These are phyloP conservation scores for Trachelus stipa DNA, from an alignment of 2,888 invertebrate species.

Conservation along the genomic window DNA sequence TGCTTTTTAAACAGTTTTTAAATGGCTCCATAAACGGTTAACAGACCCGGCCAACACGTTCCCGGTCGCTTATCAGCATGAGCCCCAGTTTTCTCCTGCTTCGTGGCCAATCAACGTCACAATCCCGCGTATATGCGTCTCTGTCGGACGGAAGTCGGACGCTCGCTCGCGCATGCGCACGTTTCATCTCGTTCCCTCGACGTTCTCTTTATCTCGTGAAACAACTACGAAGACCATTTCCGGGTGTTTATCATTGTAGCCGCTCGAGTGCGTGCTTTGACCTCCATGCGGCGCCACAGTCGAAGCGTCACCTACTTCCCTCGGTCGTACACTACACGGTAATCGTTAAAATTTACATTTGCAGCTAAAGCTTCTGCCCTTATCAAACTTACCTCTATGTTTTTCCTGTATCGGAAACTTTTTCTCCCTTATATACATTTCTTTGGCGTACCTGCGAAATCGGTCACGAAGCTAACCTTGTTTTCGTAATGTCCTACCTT, in stretches of 20 bases:
- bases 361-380: not conserved
- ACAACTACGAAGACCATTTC: constrained; percentile 1
- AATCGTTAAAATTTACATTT: not conserved
- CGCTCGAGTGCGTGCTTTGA: not conserved
- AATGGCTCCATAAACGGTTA: not conserved
- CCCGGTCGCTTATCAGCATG: not conserved
- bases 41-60: not conserved
- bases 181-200: not conserved
- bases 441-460: not conserved
- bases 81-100: constrained; percentile 1
- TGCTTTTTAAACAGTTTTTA: not conserved
- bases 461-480: not conserved
- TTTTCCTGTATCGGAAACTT: not conserved
- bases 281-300: not conserved
- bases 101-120: constrained; percentile 3
- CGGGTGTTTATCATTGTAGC: constrained; percentile 3
- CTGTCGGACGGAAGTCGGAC: not conserved
- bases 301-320: not conserved
- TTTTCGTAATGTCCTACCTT: not conserved
- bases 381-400: not conserved
- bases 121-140: not conserved
- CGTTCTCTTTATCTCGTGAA: not conserved
- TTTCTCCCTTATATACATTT: not conserved
- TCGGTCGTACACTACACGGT: not conserved
- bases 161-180: not conserved